Conservation (phyloP, 2,888 invertebrate genomes). For the Scaptomyza caliginosa region DNA sequence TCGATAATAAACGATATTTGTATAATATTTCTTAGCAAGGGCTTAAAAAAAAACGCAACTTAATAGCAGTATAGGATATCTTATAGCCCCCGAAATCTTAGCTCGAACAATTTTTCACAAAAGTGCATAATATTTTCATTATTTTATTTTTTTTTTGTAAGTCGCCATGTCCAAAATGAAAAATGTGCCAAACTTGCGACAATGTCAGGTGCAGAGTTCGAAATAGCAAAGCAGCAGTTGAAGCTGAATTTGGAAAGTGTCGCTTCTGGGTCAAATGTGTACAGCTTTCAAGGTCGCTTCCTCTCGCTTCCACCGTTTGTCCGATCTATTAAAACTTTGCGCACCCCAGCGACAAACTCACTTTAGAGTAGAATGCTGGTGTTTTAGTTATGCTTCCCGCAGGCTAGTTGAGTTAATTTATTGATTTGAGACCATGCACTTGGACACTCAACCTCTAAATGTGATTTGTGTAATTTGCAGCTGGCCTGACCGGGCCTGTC, state of each 20-base stretch:
- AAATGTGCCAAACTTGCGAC: slow-evolving; percentile 66
- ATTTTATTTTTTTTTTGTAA: slow-evolving; percentile 3
- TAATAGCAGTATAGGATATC: neutral
- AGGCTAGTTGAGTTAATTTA: slow-evolving; percentile 43
- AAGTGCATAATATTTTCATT: neutral
- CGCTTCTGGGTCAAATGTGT: slow-evolving; percentile 37
- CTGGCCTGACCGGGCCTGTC: neutral
- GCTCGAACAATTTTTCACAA: no score
- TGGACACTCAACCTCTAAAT: slow-evolving; percentile 33
- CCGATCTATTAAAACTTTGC: slow-evolving; percentile 52
- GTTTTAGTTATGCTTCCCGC: slow-evolving; percentile 40
- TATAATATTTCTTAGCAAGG: neutral
- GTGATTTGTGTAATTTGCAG: slow-evolving; percentile 54
- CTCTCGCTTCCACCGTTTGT: neutral
- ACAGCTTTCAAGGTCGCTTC: slow-evolving; percentile 49
- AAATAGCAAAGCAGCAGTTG: neutral
- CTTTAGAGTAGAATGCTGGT: slow-evolving; percentile 14
- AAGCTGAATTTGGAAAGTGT: neutral
- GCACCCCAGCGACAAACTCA: slow-evolving; percentile 41
- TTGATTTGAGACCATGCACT: slow-evolving; percentile 45
- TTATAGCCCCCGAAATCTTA: no score
- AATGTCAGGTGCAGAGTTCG: slow-evolving; percentile 13
- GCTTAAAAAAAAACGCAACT: no score
- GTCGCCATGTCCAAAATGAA: slow-evolving; percentile 48
- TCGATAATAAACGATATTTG: neutral